Evolutionary conservation across 2,888 invertebrate species (phyloP).

Genomic region (Mellilla xanthometata): DNA sequence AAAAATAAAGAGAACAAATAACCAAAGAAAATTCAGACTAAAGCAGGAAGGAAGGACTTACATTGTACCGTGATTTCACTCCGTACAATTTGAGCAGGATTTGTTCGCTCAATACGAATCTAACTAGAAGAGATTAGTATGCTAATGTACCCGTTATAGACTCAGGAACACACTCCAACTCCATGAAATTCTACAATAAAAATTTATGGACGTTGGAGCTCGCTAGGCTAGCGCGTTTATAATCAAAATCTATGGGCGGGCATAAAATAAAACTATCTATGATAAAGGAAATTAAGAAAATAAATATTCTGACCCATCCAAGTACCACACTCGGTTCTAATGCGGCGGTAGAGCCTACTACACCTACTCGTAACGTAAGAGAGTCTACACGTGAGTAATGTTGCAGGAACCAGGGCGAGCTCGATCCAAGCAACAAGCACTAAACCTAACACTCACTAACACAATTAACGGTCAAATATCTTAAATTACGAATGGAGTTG

Average conservation of each 20-base stretch:
- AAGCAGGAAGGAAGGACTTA: slow-evolving; percentile 62
- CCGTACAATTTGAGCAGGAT: slow-evolving; percentile 53
- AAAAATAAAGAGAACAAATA: not conserved
- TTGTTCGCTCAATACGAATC: slow-evolving; percentile 59
- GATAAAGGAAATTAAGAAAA: slow-evolving; percentile 49
- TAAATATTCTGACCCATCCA: slow-evolving; percentile 77
- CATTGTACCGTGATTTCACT: slow-evolving; percentile 39
- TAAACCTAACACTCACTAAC: slow-evolving; percentile 72
- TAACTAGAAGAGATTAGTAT: slow-evolving; percentile 78
- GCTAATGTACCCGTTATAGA: slow-evolving; percentile 67
- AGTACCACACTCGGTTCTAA: slow-evolving; percentile 68
- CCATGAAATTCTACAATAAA: slow-evolving; percentile 68
- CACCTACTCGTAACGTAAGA: slow-evolving; percentile 43
- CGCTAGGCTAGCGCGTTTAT: slow-evolving; percentile 71
- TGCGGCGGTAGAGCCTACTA: slow-evolving; percentile 57
- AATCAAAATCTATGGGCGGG: slow-evolving; percentile 68
- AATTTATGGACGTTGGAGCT: slow-evolving; percentile 71
- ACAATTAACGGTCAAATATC: slow-evolving; percentile 74
- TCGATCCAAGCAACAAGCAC: slow-evolving; percentile 72
- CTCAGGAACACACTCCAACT: slow-evolving; percentile 59
- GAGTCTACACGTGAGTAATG: slow-evolving; percentile 48
- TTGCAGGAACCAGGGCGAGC: slow-evolving; percentile 44
- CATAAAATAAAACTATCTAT: slow-evolving; percentile 66
- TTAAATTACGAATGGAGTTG: slow-evolving; percentile 76
- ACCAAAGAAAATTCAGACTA: no score